Conservation (phyloP, 2,113 vertebrate species). For the Channa argus region DNA sequence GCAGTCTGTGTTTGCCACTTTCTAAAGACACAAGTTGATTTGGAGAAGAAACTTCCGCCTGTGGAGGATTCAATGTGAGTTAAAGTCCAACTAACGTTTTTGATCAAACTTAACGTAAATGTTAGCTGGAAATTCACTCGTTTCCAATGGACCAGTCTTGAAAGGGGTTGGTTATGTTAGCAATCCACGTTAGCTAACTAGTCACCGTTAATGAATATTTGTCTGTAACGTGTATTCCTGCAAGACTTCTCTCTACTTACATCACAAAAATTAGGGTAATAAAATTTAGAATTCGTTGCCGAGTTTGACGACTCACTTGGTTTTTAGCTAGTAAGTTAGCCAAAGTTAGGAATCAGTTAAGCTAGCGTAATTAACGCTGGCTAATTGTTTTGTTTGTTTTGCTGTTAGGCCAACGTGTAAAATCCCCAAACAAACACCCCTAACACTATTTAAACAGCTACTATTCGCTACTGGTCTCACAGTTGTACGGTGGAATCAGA, state of each 20-base stretch:
- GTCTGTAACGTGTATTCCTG: neutral
- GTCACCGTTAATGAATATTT: neutral
- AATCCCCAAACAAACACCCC: neutral
- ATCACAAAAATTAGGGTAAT: too few species aligned
- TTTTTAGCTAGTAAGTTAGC: conserved; percentile 64
- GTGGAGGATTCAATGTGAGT: conserved; percentile 51
- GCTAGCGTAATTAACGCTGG: neutral
- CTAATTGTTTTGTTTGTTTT: neutral
- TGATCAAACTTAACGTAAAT: neutral
- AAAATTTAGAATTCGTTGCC: neutral
- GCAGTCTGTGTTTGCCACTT: neutral
- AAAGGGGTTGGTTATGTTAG: neutral
- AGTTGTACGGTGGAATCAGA: neutral
- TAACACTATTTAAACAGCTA: too few species aligned
- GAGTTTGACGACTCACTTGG: conserved; percentile 51
- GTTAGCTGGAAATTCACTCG: neutral
- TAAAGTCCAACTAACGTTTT: conserved; percentile 38
- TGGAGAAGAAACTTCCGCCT: neutral
- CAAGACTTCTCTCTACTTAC: too few species aligned
- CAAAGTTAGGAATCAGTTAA: conserved; percentile 29
- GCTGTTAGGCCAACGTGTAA: neutral
- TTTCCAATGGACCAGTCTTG: neutral
- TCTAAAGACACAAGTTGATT: neutral
- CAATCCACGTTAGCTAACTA: neutral
- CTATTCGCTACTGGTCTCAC: neutral